Percentiles rank a stretch among this genome's conserved stretches.
phyloP scores from a whole-genome alignment of 92 coral and sea anemone species.

The Anthopleura xanthogrammica region DNA sequence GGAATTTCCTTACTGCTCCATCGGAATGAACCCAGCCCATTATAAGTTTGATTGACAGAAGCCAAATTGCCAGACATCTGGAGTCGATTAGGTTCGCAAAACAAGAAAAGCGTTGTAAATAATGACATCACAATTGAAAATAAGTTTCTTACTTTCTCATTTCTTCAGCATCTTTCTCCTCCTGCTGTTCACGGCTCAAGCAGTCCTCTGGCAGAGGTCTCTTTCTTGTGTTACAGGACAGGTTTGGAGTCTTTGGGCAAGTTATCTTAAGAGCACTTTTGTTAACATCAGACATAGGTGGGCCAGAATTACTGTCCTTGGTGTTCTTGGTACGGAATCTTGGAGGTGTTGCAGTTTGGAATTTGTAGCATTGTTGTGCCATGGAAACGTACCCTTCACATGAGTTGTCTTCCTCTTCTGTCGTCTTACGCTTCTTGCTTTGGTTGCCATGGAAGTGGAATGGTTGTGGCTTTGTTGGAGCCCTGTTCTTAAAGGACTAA shows the following conservation, averaged over 20 bases:
- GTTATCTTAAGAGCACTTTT: conserved; percentile 58
- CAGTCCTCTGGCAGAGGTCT: conserved; percentile 69
- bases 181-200: conserved; percentile 78
- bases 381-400: conserved; percentile 75
- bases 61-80: too few relatives aligned
- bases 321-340: conserved; percentile 68
- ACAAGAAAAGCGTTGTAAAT: too few relatives aligned
- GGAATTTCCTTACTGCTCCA: too few relatives aligned
- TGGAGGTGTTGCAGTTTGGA: conserved; percentile 86
- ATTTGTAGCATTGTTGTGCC: conserved; percentile 87
- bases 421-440: conserved; percentile 70
- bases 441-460: conserved; percentile 65
- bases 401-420: conserved; percentile 61
- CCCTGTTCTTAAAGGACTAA: conserved; percentile 81
- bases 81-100: too few relatives aligned
- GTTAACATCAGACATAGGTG: conserved; percentile 19
- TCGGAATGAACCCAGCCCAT: too few relatives aligned
- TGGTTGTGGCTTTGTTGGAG: conserved; percentile 82
- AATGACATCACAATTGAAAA: neutral
- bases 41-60: too few relatives aligned
- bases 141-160: conserved; percentile 64
- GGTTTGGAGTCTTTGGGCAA: conserved; percentile 81
- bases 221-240: conserved; percentile 65
- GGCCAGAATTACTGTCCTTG: conserved; percentile 64
- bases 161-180: conserved; percentile 74